Percentiles rank a stretch among this genome's conserved stretches.
These are phyloP conservation scores for Pristionchus fissidentatus DNA, from an alignment of 2,888 invertebrate species.

Conservation along the genomic window DNA sequence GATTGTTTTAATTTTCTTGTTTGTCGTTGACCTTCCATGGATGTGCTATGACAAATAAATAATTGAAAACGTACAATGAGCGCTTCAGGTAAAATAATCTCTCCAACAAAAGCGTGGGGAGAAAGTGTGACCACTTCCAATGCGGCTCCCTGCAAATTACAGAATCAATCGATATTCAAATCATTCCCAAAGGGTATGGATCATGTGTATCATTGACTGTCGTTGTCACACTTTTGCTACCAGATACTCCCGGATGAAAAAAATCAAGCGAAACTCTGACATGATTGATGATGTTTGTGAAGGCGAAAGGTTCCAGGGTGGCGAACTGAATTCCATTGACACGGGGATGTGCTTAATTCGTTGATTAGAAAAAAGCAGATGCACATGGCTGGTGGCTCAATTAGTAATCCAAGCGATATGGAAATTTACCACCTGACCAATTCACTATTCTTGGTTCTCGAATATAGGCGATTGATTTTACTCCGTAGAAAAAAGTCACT, in stretches of 20 bases:
- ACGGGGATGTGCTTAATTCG: slow-evolving; percentile 45
- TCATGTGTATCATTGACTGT: neutral
- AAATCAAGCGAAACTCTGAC: neutral
- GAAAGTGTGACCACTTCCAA: slow-evolving; percentile 67
- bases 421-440: no score
- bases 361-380: no score
- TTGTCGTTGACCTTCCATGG: no score
- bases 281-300: slow-evolving; percentile 64
- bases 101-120: slow-evolving; percentile 66
- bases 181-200: no score
- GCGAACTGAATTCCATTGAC: slow-evolving; percentile 56
- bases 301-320: slow-evolving; percentile 63
- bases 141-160: slow-evolving; percentile 49
- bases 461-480: no score
- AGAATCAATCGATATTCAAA: neutral
- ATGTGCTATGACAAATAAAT: neutral
- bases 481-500: no score
- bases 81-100: slow-evolving; percentile 65
- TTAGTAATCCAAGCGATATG: no score
- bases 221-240: neutral
- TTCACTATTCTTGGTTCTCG: no score
- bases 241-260: neutral
- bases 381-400: no score
- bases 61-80: slow-evolving; percentile 51
- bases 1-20: no score